Percentiles rank a stretch among this genome's conserved stretches.
Conservation (phyloP, 2,113 vertebrate species). For the Noctilio leporinus region DNA sequence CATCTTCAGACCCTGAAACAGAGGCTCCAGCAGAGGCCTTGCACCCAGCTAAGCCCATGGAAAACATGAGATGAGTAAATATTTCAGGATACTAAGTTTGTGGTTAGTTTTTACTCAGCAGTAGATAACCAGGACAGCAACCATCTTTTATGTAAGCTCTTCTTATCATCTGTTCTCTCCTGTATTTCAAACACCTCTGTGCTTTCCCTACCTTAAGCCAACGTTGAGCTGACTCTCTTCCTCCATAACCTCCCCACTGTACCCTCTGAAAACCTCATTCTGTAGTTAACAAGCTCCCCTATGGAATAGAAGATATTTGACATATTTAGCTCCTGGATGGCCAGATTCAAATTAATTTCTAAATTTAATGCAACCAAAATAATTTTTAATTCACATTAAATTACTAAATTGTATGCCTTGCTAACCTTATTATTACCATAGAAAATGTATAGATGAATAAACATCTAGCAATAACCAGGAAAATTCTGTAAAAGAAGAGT, state of each 20-base stretch:
- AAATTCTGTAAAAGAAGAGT: not conserved
- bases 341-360: not conserved
- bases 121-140: not conserved
- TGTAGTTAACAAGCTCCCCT: not conserved
- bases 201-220: not conserved
- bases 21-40: not conserved
- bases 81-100: not conserved
- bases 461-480: constrained; percentile 8
- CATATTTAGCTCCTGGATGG: not conserved
- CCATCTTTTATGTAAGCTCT: not conserved
- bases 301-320: not conserved
- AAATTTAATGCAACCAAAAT: not conserved
- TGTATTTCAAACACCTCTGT: not conserved
- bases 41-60: not conserved
- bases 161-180: not conserved
- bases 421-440: not conserved
- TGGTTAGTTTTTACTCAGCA: not conserved
- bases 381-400: not conserved
- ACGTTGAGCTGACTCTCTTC: not conserved
- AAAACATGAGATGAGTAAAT: not conserved
- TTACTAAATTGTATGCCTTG: not conserved
- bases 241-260: not conserved
- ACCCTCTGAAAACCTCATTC: not conserved
- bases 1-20: not conserved
- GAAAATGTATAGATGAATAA: not conserved